Conservation (phyloP, 1,140 invertebrate genomes). For the Saxidomus purpurata region DNA sequence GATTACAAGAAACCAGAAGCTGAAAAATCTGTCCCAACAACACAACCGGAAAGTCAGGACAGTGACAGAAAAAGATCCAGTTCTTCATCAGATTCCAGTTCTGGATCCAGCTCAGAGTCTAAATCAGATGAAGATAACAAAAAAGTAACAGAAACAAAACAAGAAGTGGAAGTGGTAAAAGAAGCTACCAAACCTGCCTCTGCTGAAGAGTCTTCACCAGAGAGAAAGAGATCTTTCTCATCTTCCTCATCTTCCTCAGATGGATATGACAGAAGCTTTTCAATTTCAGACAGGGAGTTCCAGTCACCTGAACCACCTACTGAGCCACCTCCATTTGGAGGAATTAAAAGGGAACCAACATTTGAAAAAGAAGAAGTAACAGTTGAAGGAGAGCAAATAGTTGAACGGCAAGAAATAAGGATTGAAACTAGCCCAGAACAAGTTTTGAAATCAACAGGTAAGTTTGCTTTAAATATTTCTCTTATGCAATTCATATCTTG, state of each 20-base stretch:
- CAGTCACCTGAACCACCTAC: neutral
- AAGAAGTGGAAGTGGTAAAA: neutral
- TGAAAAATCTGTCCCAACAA: neutral
- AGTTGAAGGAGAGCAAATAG: no score
- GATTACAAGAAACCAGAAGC: neutral
- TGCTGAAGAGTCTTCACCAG: neutral
- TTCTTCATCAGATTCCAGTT: conserved; percentile 5
- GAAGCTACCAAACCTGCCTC: neutral
- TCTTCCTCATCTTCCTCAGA: neutral
- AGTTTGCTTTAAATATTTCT: neutral
- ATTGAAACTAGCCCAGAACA: neutral
- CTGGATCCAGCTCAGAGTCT: conserved; percentile 30
- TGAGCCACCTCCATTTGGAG: conserved; percentile 5
- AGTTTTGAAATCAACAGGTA: neutral
- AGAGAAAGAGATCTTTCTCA: no score
- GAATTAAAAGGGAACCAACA: neutral
- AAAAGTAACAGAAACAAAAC: neutral
- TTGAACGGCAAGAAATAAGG: no score
- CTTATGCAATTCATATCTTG: neutral
- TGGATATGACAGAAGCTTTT: neutral
- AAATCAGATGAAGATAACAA: conserved; percentile 52
- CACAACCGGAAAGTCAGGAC: neutral
- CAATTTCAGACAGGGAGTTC: neutral
- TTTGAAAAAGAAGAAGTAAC: neutral
- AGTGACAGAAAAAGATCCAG: neutral